Evolutionary conservation across 1,140 invertebrate genomes (phyloP).

Genomic region (Campoletis sonorensis): DNA sequence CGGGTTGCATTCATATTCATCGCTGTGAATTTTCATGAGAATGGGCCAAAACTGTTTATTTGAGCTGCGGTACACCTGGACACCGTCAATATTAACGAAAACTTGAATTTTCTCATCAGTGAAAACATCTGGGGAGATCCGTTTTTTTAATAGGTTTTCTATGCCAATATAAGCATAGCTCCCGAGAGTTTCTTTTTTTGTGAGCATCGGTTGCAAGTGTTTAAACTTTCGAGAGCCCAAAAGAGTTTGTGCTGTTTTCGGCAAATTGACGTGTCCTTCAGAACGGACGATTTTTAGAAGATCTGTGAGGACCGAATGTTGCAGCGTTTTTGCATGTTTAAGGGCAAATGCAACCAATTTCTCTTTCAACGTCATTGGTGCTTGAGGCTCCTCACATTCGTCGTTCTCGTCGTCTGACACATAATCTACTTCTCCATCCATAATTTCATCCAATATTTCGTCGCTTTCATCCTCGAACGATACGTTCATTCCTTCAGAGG

Average conservation of each 20-base stretch:
- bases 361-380: too few relatives aligned
- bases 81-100: slow-evolving; percentile 52
- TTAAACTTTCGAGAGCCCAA: background rate
- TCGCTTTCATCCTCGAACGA: too few relatives aligned
- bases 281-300: too few relatives aligned
- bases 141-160: slow-evolving; percentile 37
- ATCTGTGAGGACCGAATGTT: too few relatives aligned
- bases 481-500: too few relatives aligned
- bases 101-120: slow-evolving; percentile 41
- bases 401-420: too few relatives aligned
- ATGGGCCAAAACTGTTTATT: slow-evolving; percentile 53
- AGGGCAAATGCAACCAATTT: too few relatives aligned
- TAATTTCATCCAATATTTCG: too few relatives aligned
- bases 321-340: too few relatives aligned
- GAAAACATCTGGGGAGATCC: slow-evolving; percentile 49
- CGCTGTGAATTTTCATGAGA: slow-evolving; percentile 37
- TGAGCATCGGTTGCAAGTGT: background rate
- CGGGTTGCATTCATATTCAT: slow-evolving; percentile 19
- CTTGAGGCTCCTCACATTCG: background rate
- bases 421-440: too few relatives aligned
- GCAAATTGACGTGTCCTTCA: too few relatives aligned
- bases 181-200: background rate
- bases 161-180: slow-evolving; percentile 51
- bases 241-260: background rate
- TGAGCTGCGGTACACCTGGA: slow-evolving; percentile 44